Evolutionary conservation across 2,113 vertebrate species (phyloP), one percentile per base, ranked within the genome.

Genomic region (Dicentrarchus labrax): DNA sequence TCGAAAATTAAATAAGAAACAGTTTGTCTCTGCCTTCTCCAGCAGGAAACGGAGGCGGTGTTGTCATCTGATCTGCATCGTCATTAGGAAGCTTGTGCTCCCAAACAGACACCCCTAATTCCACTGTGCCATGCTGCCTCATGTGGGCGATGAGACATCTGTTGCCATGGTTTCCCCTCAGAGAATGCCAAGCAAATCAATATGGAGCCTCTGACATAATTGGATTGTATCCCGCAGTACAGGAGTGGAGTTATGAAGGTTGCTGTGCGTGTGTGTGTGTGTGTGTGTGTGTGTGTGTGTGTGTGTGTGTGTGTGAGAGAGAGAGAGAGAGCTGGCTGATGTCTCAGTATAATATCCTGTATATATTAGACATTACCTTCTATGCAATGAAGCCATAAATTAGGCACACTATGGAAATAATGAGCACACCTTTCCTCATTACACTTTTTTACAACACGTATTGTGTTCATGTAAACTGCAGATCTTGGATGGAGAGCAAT

Each of bases 161-260:
- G 93, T 95, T 95, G 92, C 94, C 93, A 95, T 95, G 94, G 94
- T 93, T 93, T 89, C 93, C 79, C 83, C 72, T 88, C 56, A 24
- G 83, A 77, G 85, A 86, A 88, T 75, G 81, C 88, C 90, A 83
- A 90, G 86, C 22, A 57, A 90, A 91, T 91, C 79, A 88, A 92
- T 88, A 87, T 77, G 90, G 86, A 89, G 73, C 75, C 73, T 85
- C 83, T 84, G 87, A 93, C 91, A 88, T 93, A 89, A 94, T 87
- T 93, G 88, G 82, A 94, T 93, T 89, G 76, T 69, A 69, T 91
- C 87, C 81, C 79, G 78, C 43, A 8, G 2, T 70, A 74, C 80
- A 78, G 78, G 72, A 91, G 71, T 36, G 24, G 74, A 72, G 86
- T 80, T 85, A 67, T 84, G 73, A 78, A 69, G 78, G 68, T 24